These are phyloP conservation scores for Phalacrocorax aristotelis DNA, from an alignment of 2,113 vertebrate species.

Conservation along the genomic window DNA sequence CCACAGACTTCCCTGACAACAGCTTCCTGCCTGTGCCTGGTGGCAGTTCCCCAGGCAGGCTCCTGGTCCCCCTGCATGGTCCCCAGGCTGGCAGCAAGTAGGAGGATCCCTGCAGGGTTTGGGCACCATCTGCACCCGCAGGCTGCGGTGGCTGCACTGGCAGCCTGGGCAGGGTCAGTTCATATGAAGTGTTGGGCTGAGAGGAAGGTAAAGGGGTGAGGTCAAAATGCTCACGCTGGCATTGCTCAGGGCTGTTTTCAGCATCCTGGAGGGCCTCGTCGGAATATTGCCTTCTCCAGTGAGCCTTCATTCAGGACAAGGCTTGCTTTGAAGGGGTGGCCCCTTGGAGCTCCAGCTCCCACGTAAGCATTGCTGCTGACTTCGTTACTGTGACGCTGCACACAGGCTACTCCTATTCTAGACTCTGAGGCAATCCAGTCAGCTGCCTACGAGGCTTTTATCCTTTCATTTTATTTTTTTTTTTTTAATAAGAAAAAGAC, in stretches of 20 bases:
- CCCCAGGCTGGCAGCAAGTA: no score
- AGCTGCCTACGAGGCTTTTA: not conserved
- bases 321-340: not conserved
- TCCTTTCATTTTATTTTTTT: not conserved
- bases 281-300: accelerated
- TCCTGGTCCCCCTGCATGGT: accelerated
- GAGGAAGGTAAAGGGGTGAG: not conserved
- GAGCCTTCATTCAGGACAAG: accelerated
- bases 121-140: accelerated
- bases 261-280: accelerated
- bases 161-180: not conserved
- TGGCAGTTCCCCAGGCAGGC: not conserved
- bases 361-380: not conserved
- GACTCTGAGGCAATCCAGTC: not conserved
- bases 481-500: not conserved
- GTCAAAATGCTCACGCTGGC: accelerated
- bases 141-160: accelerated
- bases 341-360: not conserved
- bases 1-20: not conserved
- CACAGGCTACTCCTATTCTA: not conserved
- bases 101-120: not conserved
- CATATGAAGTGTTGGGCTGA: accelerated
- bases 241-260: not conserved
- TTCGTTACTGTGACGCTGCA: not conserved
- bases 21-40: not conserved